A percentile compares a stretch with the other conserved stretches of the same genome.
These are phyloP conservation scores for Bucorvus abyssinicus DNA, from an alignment of 2,797 vertebrate genomes.

Conservation along the genomic window DNA sequence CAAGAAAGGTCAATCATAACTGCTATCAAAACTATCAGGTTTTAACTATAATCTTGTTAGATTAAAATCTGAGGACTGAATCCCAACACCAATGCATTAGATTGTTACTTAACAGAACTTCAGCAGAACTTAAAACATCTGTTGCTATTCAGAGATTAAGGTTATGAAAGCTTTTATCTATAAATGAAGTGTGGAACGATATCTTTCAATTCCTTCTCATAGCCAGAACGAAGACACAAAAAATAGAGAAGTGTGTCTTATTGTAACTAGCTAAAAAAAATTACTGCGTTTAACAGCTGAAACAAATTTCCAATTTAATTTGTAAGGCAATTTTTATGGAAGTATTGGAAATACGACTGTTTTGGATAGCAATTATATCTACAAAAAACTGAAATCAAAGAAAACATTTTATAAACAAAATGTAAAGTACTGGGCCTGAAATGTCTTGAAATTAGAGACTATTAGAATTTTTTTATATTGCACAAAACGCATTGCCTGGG, in stretches of 20 bases:
- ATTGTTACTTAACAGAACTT: not conserved
- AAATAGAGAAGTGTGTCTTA: slow-evolving; percentile 16
- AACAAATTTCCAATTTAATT: not conserved
- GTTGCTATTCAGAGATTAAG: not conserved
- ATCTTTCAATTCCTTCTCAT: slow-evolving; percentile 59
- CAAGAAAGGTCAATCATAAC: not conserved
- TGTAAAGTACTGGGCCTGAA: not conserved
- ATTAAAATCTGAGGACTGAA: not conserved
- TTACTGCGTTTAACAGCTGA: not conserved
- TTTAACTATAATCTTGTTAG: not conserved
- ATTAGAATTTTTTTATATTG: not conserved
- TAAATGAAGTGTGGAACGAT: slow-evolving; percentile 22
- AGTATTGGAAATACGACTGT: not conserved
- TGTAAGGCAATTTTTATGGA: not conserved
- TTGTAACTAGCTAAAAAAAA: not conserved
- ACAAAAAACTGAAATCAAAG: not conserved
- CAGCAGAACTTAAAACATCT: not conserved
- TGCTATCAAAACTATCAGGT: not conserved
- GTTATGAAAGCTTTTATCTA: slow-evolving; percentile 1
- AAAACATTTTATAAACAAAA: not conserved
- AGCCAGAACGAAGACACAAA: not conserved
- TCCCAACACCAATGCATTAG: not conserved
- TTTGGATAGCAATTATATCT: not conserved
- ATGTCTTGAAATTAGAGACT: not conserved
- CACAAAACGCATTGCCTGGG: not conserved